Conservation (phyloP, 2,797 vertebrate species). For the Gobionotothen gibberifrons region DNA sequence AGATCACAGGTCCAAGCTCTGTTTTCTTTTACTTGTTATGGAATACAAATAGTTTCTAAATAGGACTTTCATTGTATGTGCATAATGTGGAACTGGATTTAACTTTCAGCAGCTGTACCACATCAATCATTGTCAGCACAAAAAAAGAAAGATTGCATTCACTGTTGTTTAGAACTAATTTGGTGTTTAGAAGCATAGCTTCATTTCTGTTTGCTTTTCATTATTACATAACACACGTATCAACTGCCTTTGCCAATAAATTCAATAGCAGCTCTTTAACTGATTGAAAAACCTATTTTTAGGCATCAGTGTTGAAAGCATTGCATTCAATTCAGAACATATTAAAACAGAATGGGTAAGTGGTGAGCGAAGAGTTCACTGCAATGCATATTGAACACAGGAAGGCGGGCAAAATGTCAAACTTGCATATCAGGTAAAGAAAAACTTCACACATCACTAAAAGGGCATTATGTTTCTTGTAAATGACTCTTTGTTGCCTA, state of each 20-base stretch:
- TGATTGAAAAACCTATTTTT: slow-evolving; percentile 37
- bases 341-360: slow-evolving; percentile 27
- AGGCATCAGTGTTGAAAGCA: slow-evolving; percentile 34
- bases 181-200: slow-evolving; percentile 14
- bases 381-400: slow-evolving; percentile 28
- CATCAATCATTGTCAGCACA: slow-evolving; percentile 19
- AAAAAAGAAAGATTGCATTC: slow-evolving; percentile 23
- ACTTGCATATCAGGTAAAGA: slow-evolving; percentile 20
- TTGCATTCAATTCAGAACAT: slow-evolving; percentile 29
- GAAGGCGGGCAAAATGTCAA: slow-evolving; percentile 46
- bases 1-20: slow-evolving; percentile 39
- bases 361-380: slow-evolving; percentile 27
- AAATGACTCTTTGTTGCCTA: not conserved
- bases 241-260: not conserved
- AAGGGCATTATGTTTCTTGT: not conserved
- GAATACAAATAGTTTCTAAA: not conserved
- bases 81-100: not conserved
- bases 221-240: slow-evolving; percentile 19
- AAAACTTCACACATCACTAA: not conserved
- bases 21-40: slow-evolving; percentile 21
- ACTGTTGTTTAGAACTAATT: slow-evolving; percentile 23
- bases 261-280: slow-evolving; percentile 23
- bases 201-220: slow-evolving; percentile 30
- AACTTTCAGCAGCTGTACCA: not conserved
- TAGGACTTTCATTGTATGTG: not conserved